Percentiles rank a stretch among this genome's conserved stretches.
Evolutionary conservation across 1,140 invertebrate species (phyloP).

Genomic region (Bombus difficillimus): DNA sequence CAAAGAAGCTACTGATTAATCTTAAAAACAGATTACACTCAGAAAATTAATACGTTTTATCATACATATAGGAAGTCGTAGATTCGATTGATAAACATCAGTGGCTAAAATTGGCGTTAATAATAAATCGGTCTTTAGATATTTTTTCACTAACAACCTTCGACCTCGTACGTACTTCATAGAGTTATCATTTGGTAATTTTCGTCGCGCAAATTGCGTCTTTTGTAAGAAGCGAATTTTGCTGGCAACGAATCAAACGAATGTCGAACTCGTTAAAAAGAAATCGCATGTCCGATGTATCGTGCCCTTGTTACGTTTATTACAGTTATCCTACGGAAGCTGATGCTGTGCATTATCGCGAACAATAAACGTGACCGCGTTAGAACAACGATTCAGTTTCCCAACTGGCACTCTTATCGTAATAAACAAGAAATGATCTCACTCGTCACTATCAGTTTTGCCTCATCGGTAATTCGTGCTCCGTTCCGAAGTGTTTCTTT

Average conservation of each 20-base stretch:
- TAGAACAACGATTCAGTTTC: conserved; percentile 20
- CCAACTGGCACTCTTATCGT: neutral
- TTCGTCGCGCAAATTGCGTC: too few species aligned
- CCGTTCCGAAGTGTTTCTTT: neutral
- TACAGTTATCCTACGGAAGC: neutral
- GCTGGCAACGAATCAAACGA: neutral
- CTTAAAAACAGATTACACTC: too few species aligned
- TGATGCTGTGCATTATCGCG: neutral
- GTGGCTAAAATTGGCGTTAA: neutral
- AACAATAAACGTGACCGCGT: neutral
- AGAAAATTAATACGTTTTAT: too few species aligned
- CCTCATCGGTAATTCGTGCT: neutral
- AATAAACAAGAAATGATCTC: conserved; percentile 21
- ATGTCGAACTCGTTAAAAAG: neutral
- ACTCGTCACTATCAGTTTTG: conserved; percentile 1
- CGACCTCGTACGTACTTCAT: too few species aligned
- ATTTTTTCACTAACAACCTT: neutral
- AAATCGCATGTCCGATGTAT: neutral
- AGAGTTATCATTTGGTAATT: too few species aligned
- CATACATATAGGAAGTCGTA: too few species aligned
- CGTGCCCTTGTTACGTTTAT: neutral
- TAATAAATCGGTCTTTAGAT: too few species aligned
- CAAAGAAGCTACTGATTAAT: too few species aligned
- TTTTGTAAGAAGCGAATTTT: neutral
- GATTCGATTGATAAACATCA: too few species aligned